Conservation (phyloP, 2,888 invertebrate genomes). For the Parnassius smintheus region DNA sequence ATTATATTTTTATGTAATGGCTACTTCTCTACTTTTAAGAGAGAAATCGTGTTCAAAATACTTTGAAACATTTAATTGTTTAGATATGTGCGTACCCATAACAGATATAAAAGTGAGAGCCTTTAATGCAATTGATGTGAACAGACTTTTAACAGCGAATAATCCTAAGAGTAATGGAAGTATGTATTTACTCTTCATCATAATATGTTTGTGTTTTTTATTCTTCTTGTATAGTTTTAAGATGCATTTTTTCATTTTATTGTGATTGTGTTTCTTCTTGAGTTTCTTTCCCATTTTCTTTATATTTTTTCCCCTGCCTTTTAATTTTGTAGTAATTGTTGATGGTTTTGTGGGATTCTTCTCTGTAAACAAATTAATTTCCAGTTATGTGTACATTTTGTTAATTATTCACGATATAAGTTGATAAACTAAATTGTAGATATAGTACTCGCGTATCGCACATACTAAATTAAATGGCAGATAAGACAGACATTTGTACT, state of each 20-base stretch:
- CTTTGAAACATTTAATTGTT: too few relatives aligned
- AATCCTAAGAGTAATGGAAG: slow-evolving; percentile 83
- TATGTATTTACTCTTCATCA: slow-evolving; percentile 78
- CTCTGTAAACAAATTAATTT: neutral
- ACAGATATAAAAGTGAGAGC: slow-evolving; percentile 85
- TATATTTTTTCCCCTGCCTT: slow-evolving; percentile 30
- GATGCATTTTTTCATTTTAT: slow-evolving; percentile 59
- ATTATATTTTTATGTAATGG: too few relatives aligned
- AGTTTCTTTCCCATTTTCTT: slow-evolving; percentile 31
- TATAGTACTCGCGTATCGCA: too few relatives aligned
- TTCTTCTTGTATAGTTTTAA: slow-evolving; percentile 58
- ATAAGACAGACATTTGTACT: too few relatives aligned
- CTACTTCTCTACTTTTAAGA: too few relatives aligned
- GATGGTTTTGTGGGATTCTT: neutral
- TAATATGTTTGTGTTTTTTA: slow-evolving; percentile 47
- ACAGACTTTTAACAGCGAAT: slow-evolving; percentile 83
- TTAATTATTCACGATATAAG: too few relatives aligned
- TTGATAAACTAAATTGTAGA: too few relatives aligned
- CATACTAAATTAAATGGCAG: too few relatives aligned
- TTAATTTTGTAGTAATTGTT: slow-evolving; percentile 26
- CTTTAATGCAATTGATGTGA: slow-evolving; percentile 85
- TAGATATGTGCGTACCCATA: slow-evolving; percentile 53
- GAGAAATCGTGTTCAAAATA: too few relatives aligned
- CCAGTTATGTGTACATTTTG: too few relatives aligned
- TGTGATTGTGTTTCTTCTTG: slow-evolving; percentile 35